Evolutionary conservation across 2,888 invertebrate genomes (phyloP).

Genomic region (Stenolophus ochropezus): DNA sequence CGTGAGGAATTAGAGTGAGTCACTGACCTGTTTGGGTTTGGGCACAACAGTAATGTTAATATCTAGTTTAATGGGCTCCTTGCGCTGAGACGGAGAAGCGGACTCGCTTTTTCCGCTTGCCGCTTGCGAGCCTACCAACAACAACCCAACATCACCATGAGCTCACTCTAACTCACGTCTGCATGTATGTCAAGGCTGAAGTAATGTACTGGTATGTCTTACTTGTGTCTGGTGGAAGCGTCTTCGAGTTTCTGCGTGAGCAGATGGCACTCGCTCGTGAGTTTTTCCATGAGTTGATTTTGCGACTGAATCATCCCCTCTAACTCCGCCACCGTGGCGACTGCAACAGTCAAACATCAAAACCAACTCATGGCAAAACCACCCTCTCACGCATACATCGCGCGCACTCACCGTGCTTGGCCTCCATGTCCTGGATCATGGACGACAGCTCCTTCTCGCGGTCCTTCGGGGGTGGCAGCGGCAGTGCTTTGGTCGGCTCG

Average conservation of each 20-base stretch:
- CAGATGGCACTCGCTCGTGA: constrained; percentile 91
- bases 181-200: too few species aligned
- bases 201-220: too few species aligned
- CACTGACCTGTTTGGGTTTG: constrained; percentile 74
- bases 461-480: constrained; percentile 67
- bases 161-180: constrained; percentile 4
- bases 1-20: constrained; percentile 33
- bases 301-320: constrained; percentile 93
- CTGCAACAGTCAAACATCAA: constrained; percentile 76
- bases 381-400: constrained; percentile 9
- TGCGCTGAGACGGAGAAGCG: constrained; percentile 74
- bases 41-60: constrained; percentile 85
- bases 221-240: constrained; percentile 92
- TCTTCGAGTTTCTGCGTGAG: constrained; percentile 93
- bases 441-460: constrained; percentile 82
- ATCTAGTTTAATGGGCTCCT: constrained; percentile 86
- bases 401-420: constrained; percentile 84
- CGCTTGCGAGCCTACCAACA: constrained; percentile 71
- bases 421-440: constrained; percentile 86
- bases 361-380: constrained; percentile 75
- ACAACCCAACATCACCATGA: constrained; percentile 36
- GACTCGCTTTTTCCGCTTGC: constrained; percentile 72
- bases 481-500: constrained; percentile 66
- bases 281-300: constrained; percentile 94
- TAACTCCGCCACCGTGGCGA: constrained; percentile 91